Conservation (phyloP, 2,797 vertebrate genomes). For the Tragopan temminckii region DNA sequence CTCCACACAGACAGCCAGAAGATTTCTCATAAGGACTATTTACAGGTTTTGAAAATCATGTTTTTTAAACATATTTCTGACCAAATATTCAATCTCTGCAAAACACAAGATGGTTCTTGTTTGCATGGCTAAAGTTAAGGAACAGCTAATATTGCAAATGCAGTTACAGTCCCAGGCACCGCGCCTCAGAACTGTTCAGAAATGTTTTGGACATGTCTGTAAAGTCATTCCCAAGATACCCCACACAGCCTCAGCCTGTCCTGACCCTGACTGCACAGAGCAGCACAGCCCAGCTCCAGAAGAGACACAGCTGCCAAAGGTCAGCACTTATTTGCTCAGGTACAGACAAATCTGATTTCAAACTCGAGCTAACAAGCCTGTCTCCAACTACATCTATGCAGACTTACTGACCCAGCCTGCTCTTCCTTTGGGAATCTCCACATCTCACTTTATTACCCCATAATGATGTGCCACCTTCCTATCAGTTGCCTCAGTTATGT, state of each 20-base stretch:
- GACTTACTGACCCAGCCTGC: not conserved
- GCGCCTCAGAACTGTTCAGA: not conserved
- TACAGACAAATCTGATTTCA: not conserved
- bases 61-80: not conserved
- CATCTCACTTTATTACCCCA: not conserved
- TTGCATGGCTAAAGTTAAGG: not conserved
- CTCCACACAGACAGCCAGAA: not conserved
- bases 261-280: not conserved
- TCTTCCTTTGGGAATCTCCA: not conserved
- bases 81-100: not conserved
- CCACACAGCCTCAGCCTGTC: not conserved
- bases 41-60: not conserved
- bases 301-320: not conserved
- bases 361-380: not conserved
- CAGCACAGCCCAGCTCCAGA: not conserved
- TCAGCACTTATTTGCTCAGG: not conserved
- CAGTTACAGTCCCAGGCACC: not conserved
- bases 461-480: fast-evolving
- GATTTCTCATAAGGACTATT: not conserved
- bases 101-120: not conserved
- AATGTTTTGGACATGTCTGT: not conserved
- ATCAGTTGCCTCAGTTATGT: not conserved
- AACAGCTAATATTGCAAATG: not conserved
- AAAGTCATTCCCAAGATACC: not conserved
- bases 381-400: fast-evolving